Evolutionary conservation across 2,797 vertebrate species (phyloP), one percentile per base, ranked within the genome.

Genomic region (Scolopax bukidnonensis): DNA sequence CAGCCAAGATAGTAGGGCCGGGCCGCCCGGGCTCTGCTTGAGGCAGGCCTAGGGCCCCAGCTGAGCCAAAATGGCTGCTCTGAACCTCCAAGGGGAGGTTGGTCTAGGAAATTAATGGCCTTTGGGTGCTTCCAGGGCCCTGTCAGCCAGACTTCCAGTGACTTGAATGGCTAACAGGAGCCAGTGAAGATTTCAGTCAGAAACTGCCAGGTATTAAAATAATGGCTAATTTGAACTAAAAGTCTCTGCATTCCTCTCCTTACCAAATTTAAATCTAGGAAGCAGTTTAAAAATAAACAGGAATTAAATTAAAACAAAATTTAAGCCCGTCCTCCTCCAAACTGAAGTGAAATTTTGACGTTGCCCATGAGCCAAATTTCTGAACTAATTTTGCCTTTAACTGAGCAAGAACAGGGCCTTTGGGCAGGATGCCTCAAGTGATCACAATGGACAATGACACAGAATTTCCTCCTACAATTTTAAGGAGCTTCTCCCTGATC

Each of bases 21-120:
- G 16, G 6, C 19, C 3, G 36, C 5, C 12, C 16, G 13, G 30
- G 1, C 12, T 50, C 40, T 2, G 3, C 23, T 60, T 1, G 1
- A 25, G 11, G 5, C 11, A 59, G 40, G 10, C 12, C 38, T 24
- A 32, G 21, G 20, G 14, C 16, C 20, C 17, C 3, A 2, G 18
- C 21, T 69, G 61, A 45, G 71, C 2, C 3, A 4, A 67, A 87
- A 50, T 24, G 9, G 10, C 4, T 1, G 4, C 10, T 10, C n/a
- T 28, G 9, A 14, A 17, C 7, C 32, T 61, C 56, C 73, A 69
- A 13, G 4, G 32, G 28, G 41, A 38, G 25, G 10, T 5, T 24
- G 4, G 8, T 19, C 13, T 20, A 10, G 16, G 53, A 60, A 91
- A 45, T 47, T 43, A 32, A 33, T 53, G 17, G 23, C 6, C 38